Base-by-base conservation (phyloP, 2,797 vertebrate genomes). In the Intellagama lesueurii region DNA sequence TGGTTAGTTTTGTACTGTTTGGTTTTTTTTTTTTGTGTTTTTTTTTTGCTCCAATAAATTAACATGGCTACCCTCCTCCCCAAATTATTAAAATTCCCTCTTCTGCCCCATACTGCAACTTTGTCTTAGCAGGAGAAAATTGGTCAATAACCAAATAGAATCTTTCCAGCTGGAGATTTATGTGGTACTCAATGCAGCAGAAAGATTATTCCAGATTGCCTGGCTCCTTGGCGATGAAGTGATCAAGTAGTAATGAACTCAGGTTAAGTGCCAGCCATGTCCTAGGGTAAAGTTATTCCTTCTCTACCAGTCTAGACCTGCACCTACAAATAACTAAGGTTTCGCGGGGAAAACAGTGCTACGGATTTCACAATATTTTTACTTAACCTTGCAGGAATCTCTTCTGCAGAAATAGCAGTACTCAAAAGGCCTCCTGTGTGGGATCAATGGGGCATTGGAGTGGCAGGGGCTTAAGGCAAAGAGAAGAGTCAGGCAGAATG, bases 271-370 rank as follows among this genome's bases (percentile, higher is more conserved):
- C 93, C 94, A 91, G 92, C 90, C 35, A 85, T 96, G 95, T 96
- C 94, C 94, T 94, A 93, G 88, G 91, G 94, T 95, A 96, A 96
- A 92, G 94, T 94, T 95, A 95, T 95, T 96, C 94, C 93, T 95
- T 60, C 91, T 49, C 0, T 1, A 88, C 96, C 91, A 96, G 96
- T 91, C 96, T 85, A 79, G 89, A 86, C 96, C 90, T 32, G 76
- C 92, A 92, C 91, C 88, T 90, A 94, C 94, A 96, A 96, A 96
- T 94, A 94, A 90, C 11, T 1, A 93, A 90, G 91, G 84, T 85
- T 92, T 49, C 12, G 3, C 0, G 0, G 70, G 64, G 92, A 93
- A 91, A 93, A 87, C 83, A 81, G 49, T 26, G 69, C 83, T 88
- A 77, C 72, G 75, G 90, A 92, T 91, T 89, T 90, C 89, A 94